Evolutionary conservation across 2,113 vertebrate genomes (phyloP), one percentile per base, ranked within the genome.

Genomic region (Benitochromis conjunctus): DNA sequence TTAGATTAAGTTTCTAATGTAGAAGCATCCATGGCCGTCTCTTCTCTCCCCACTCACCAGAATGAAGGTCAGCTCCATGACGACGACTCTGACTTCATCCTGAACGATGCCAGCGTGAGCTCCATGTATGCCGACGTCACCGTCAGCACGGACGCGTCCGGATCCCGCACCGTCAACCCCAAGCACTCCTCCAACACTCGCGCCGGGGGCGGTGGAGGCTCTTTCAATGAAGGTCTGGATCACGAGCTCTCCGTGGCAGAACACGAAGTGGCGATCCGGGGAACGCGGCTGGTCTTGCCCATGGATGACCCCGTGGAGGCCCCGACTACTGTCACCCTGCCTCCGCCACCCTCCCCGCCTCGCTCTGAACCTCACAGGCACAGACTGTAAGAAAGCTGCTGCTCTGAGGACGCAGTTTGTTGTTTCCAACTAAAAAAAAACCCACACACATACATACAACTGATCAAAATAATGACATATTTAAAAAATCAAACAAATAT

Each of bases 91-190:
- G 98, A 99, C 93, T 97, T 98, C 69, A 97, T 99, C 90, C 87
- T 98, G 91, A 98, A 98, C 0, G 97, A 99, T 0, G 97, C 97
- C 6, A 97, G 96, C 85, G 97, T 98, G 91, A 97, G 97, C 82
- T 94, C 98, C 94, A 98, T 98, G 1, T 99, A 98, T 0, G 97
- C 97, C 3, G 98, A 99, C 86, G 96, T 98, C 48, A 96, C 97
- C 0, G 95, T 98, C 91, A 98, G 96, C 93, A 96, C 97, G 0
- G 98, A 99, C 11, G 95, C 96, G 0, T 95, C 96, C 0, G 88
- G 96, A 0, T 94, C 96, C 21, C 89, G 43, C 86, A 92, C 86
- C 34, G 3, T 85, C 82, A 89, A 87, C 96, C 94, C 7, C 69
- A 89, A 89, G 51, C 64, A 58, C 48, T 81, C 90, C 82, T 86